Conservation (phyloP, 2,888 invertebrate genomes). For the Drosophila prolongata region DNA sequence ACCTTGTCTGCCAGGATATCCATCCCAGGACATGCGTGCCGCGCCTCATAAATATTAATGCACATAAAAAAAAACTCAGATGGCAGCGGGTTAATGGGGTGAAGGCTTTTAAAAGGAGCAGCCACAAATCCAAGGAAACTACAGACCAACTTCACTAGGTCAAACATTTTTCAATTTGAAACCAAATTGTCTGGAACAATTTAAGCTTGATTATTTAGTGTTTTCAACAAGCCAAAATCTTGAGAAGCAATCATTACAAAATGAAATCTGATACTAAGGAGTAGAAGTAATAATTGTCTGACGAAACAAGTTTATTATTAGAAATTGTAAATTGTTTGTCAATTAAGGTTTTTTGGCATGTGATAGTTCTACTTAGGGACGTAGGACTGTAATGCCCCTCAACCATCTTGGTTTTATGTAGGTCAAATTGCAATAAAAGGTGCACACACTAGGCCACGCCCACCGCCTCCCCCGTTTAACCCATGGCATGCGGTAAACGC, state of each 20-base stretch:
- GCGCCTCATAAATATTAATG: conserved; percentile 52
- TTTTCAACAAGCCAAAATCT: too few species aligned
- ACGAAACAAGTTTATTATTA: too few species aligned
- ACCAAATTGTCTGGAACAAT: too few species aligned
- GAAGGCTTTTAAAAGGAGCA: conserved; percentile 11
- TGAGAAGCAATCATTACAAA: too few species aligned
- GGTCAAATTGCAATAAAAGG: conserved; percentile 50
- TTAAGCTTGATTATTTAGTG: too few species aligned
- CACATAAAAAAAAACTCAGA: conserved; percentile 24
- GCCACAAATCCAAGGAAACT: conserved; percentile 5
- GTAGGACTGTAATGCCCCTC: conserved; percentile 2
- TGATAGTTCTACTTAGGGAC: neutral
- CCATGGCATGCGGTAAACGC: conserved; percentile 38
- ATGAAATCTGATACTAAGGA: too few species aligned
- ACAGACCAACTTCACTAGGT: conserved; percentile 3
- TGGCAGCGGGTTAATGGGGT: conserved; percentile 7
- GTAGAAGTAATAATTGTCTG: too few species aligned
- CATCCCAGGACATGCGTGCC: conserved; percentile 39
- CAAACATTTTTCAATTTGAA: neutral
- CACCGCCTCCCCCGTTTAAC: conserved; percentile 28
- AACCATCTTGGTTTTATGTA: conserved; percentile 32
- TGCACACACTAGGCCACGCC: conserved; percentile 30
- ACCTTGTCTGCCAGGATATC: conserved; percentile 37
- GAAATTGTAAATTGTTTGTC: too few species aligned
- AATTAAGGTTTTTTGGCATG: neutral